Evolutionary conservation across 35 echinoderm and acorn worm species (phyloP), one percentile per base, ranked within the genome.

Genomic region (Ophiothrix spiculata): DNA sequence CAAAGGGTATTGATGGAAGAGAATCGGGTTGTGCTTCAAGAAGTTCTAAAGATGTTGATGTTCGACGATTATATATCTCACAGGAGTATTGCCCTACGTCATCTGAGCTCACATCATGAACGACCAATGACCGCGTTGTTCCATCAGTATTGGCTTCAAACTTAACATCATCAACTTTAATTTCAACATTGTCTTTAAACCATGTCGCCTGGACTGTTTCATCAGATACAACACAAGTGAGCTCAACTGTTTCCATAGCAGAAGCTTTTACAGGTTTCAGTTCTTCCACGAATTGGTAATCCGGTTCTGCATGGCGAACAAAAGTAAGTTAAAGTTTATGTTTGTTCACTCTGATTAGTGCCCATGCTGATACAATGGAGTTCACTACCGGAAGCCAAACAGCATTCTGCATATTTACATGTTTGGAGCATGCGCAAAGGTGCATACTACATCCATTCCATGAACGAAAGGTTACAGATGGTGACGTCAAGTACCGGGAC

Each of bases 51-150:
- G 60, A 69, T 32, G 92, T 88, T 56, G 92, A 39, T 21, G 92
- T 86, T 41, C 75, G 41, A 49, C 80, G 83, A 40, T 85, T 84
- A 38, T 39, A 88, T 0, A 94, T 83, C 11, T 33, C 84, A 87
- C 83, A 86, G 17, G 80, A 86, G 79, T 94, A 94, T 0, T 90
- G 45, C 31, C 77, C 92, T 35, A 77, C 87, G 78, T 94, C 92
- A 37, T 94, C 92, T 40, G 87, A 36, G 35, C 63, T 86, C 21
- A 86, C 56, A 54, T 89, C 87, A 74, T 85, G 78, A 56, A 94
- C 81, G 21, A 80, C 80, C 33, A 94, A 77, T 1, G 85, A 90
- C 29, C 46, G 80, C 33, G 77, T 86, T 21, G 60, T 77, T 6
- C 83, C 87, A 0, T 69, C 83, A 64, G 39, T 42, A 69, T 81